Conservation (phyloP, 2,888 invertebrate genomes). For the Quadriops clusia region DNA sequence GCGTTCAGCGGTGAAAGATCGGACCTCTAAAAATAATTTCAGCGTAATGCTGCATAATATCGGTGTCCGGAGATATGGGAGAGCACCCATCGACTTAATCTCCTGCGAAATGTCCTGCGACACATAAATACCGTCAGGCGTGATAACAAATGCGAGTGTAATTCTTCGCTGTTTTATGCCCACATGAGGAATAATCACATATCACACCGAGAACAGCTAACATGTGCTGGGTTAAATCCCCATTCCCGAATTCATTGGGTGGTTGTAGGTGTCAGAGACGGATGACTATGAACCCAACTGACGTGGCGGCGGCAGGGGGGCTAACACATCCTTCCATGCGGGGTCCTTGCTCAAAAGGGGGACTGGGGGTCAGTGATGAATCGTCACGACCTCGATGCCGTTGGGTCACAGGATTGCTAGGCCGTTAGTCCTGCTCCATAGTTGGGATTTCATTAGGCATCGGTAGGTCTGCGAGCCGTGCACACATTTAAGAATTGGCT, state of each 20-base stretch:
- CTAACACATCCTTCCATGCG: slow-evolving; percentile 17
- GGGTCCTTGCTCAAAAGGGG: slow-evolving; percentile 9
- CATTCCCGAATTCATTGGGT: slow-evolving; percentile 21
- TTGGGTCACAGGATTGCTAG: slow-evolving; percentile 8
- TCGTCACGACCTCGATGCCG: slow-evolving; percentile 18
- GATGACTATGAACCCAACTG: slow-evolving; percentile 22
- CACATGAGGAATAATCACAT: slow-evolving; percentile 14
- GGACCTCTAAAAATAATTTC: too few relatives aligned
- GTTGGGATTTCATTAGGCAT: slow-evolving; percentile 4
- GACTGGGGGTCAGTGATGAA: slow-evolving; percentile 22
- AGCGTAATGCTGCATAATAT: too few relatives aligned
- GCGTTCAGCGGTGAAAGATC: too few relatives aligned
- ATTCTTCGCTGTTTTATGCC: slow-evolving; percentile 2
- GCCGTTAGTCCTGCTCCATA: slow-evolving; percentile 3
- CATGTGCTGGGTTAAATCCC: slow-evolving; percentile 20
- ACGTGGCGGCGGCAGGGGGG: slow-evolving; percentile 15
- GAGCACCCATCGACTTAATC: too few relatives aligned
- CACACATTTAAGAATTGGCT: too few relatives aligned
- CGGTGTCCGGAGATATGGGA: too few relatives aligned
- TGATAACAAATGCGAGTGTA: too few relatives aligned
- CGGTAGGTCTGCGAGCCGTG: too few relatives aligned
- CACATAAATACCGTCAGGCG: slow-evolving; percentile 4
- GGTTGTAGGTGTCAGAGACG: slow-evolving; percentile 24
- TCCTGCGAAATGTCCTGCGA: too few relatives aligned
- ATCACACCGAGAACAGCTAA: slow-evolving; percentile 13